Evolutionary conservation across 2,113 vertebrate species (phyloP).

Genomic region (Catharus minimus): DNA sequence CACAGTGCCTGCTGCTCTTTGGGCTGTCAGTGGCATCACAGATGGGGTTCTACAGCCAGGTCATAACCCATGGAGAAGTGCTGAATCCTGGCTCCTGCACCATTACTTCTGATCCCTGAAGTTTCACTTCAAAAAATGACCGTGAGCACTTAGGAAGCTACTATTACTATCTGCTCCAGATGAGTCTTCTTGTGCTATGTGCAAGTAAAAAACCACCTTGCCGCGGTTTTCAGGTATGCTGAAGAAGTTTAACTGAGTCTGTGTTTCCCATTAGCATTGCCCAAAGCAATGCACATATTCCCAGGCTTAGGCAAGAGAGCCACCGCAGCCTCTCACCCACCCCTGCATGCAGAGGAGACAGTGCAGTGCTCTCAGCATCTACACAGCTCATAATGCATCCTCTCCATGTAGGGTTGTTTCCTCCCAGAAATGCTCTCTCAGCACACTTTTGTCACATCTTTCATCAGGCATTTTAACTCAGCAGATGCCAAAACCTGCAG

Average conservation of each 20-base stretch:
- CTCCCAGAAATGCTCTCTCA: not conserved
- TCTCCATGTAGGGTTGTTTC: not conserved
- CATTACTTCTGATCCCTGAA: not conserved
- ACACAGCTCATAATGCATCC: rapidly evolving
- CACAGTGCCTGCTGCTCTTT: not conserved
- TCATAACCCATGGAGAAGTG: rapidly evolving
- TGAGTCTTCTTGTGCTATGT: not conserved
- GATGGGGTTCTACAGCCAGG: not conserved
- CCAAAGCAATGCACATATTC: not conserved
- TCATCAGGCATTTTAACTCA: not conserved
- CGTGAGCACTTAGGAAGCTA: not conserved
- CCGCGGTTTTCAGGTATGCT: not conserved
- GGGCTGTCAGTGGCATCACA: not conserved
- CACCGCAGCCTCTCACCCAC: not conserved
- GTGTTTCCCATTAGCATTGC: not conserved
- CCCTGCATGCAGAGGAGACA: not conserved
- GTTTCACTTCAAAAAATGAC: not conserved
- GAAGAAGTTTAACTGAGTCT: not conserved
- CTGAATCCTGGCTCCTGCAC: not conserved
- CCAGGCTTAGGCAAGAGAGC: not conserved
- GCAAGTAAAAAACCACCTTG: not conserved
- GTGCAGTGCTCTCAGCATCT: not conserved
- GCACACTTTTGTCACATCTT: not conserved
- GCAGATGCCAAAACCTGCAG: not conserved
- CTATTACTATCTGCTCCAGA: not conserved